Percentiles rank a stretch among this genome's conserved stretches.
Evolutionary conservation across 2,113 vertebrate genomes (phyloP).

Genomic region (Xiphorhynchus elegans): DNA sequence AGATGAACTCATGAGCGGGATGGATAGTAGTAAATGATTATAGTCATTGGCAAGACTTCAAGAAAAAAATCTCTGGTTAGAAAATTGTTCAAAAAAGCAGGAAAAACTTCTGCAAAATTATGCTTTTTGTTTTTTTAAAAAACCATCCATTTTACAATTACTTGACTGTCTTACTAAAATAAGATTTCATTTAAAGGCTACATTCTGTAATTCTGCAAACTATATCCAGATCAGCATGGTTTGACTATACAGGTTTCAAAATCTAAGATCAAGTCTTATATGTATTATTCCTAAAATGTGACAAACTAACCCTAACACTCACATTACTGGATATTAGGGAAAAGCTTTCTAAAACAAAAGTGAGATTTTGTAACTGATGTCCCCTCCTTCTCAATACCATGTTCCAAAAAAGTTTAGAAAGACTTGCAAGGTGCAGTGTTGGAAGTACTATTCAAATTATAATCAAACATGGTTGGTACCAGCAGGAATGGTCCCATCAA

Average conservation of each 20-base stretch:
- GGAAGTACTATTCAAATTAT: neutral
- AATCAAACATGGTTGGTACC: neutral
- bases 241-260: neutral
- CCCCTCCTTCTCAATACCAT: neutral
- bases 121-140: neutral
- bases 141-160: neutral
- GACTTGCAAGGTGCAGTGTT: neutral
- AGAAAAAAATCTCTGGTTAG: slow-evolving; percentile 3
- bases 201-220: neutral
- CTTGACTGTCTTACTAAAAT: neutral
- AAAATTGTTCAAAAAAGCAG: neutral
- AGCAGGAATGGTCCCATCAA: neutral
- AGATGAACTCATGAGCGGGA: neutral
- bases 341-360: neutral
- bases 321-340: neutral
- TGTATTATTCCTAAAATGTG: neutral
- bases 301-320: neutral
- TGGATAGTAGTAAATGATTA: neutral
- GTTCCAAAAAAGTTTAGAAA: neutral
- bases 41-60: neutral
- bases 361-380: neutral
- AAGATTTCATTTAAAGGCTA: neutral
- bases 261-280: neutral
- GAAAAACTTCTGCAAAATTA: neutral
- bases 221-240: neutral